Conservation (phyloP, 2,113 vertebrate genomes). For the Gobius niger region DNA sequence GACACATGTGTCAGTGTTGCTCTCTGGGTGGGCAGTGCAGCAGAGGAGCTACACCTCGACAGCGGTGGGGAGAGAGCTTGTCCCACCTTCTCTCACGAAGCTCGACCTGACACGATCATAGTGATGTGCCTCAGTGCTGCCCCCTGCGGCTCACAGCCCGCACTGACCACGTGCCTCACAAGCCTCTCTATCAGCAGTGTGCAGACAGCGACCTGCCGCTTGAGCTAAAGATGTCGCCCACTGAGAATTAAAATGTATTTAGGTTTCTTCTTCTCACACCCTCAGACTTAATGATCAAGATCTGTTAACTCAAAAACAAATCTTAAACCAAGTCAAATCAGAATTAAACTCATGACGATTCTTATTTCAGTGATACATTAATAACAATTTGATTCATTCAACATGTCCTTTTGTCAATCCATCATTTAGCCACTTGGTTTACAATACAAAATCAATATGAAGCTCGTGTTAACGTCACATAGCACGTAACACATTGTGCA, state of each 20-base stretch:
- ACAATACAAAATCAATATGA: not conserved
- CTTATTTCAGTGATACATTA: no score
- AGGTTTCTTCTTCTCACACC: not conserved
- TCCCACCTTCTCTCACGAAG: not conserved
- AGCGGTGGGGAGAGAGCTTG: no score
- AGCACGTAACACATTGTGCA: not conserved
- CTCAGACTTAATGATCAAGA: no score
- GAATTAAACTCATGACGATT: no score
- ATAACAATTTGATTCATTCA: no score
- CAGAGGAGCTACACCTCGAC: not conserved
- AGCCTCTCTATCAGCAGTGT: slow-evolving; percentile 48
- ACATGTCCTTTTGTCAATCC: not conserved
- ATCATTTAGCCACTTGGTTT: not conserved
- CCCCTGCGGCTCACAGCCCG: slow-evolving; percentile 40
- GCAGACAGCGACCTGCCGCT: slow-evolving; percentile 28
- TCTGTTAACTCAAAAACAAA: no score
- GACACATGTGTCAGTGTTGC: slow-evolving; percentile 45
- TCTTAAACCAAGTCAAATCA: no score
- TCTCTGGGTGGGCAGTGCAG: slow-evolving; percentile 14
- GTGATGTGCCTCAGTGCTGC: slow-evolving; percentile 42
- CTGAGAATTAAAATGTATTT: not conserved
- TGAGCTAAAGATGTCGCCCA: not conserved
- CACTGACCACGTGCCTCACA: slow-evolving; percentile 14
- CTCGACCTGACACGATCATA: slow-evolving; percentile 9
- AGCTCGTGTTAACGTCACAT: not conserved